Base-by-base conservation (phyloP, 2,113 vertebrate species). In the Crocuta crocuta region DNA sequence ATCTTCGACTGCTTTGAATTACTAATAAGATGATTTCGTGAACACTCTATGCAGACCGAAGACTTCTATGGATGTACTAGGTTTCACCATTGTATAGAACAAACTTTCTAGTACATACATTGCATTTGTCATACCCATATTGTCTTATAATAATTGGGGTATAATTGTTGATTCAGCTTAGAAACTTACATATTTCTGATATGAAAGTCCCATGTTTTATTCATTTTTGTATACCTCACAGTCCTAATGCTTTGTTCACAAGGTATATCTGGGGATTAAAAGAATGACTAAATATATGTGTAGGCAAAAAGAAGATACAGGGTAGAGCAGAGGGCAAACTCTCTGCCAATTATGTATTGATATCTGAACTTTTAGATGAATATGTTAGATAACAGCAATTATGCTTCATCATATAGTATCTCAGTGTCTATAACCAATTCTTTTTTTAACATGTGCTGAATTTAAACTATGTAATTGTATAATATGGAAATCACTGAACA, bases 381-480 rank as follows among this genome's bases (percentile, higher is more conserved):
- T 70, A 74, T 53, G 13, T 95, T 86, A 90, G 48, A 83, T 91
- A 93, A 87, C 45, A 95, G 58, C 43, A 87, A 28, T 83, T 87
- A 92, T 21, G 10, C 19, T 53, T 21, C 6, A 61, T 63, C 35
- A 91, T 55, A 91, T 10, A 39, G 63, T 15, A 93, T 95, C 43
- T 97, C 10, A 71, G 48, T 70, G 50, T 5, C 58, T 93, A 96
- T 76, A 84, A 80, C 5, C n/a, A 95, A 89, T 80, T n/a, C 80
- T 74, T 68, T 61, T 91, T 82, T 88, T 85, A 89, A 74, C 10
- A 89, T 35, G 15, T 6, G 88, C 43, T 70, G 10, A 89, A 58
- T 76, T 71, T 76, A 76, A 93, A 84, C 24, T 84, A 71, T 65
- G 45, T 80, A 74, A 91, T 55, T 78, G 10, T 26, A 84, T 65